phyloP scores from a whole-genome alignment of 1,140 invertebrate species.

The Nymphalis io region DNA sequence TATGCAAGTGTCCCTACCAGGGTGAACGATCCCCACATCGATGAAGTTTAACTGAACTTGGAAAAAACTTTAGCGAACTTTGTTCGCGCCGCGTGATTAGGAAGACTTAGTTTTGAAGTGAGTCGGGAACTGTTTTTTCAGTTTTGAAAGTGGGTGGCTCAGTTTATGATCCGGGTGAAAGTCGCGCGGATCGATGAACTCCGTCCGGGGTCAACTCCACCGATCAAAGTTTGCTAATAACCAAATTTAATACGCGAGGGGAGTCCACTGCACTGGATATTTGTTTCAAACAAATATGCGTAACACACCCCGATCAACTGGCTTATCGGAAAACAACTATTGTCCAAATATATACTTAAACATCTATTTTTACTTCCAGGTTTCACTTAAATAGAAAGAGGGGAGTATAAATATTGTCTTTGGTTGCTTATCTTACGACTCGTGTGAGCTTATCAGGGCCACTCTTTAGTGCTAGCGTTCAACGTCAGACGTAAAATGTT shows the following conservation, averaged over 20 bases:
- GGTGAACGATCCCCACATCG: conserved; percentile 76
- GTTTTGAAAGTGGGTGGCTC: conserved; percentile 80
- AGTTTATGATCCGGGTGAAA: conserved; percentile 80
- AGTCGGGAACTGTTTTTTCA: conserved; percentile 77
- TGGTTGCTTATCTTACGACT: neutral
- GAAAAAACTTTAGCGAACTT: conserved; percentile 76
- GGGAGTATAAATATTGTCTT: neutral
- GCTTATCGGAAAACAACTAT: neutral
- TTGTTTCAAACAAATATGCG: conserved; percentile 42
- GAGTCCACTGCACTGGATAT: conserved; percentile 59
- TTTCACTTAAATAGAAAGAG: neutral
- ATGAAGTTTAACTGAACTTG: conserved; percentile 76
- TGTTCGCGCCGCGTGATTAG: conserved; percentile 78
- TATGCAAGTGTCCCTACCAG: conserved; percentile 77
- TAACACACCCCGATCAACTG: conserved; percentile 26
- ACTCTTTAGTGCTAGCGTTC: neutral
- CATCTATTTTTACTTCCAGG: neutral
- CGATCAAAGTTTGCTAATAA: conserved; percentile 79
- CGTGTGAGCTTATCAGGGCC: neutral
- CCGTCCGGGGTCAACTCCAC: conserved; percentile 66
- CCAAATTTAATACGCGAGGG: conserved; percentile 75
- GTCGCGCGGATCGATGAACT: conserved; percentile 77
- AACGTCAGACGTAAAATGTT: conserved; percentile 7
- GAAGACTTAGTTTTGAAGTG: conserved; percentile 80
- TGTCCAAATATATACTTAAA: neutral